Base-by-base conservation (phyloP, 2,888 invertebrate species). In the Drosophila koepferae region DNA sequence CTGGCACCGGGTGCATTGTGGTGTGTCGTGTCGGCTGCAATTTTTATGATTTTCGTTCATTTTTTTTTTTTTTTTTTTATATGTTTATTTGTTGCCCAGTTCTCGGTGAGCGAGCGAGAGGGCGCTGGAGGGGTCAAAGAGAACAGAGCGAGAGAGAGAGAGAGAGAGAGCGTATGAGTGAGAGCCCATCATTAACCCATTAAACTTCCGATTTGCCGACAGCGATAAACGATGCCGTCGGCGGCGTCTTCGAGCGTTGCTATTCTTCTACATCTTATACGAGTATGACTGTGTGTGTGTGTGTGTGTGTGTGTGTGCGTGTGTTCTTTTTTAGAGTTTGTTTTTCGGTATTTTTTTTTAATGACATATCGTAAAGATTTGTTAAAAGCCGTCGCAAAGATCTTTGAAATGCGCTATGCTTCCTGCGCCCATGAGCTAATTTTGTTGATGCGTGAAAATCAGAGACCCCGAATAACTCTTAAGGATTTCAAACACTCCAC, bases 341-440 rank as follows among this genome's bases (percentile, higher is more conserved):
- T 55, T 64, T 60, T 73, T 56, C 56, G 62, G 53, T 60, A 44
- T 54, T 60, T 56, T 66, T 64, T 80, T 87, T 87, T 87, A 89
- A 87, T 87, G 90, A 90, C 87, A 89, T 82, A 86, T 89, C 87
- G 90, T 87, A 89, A 87, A 87, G 84, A 87, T 86, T 87, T 86
- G 89, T 87, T 87, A 89, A 89, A 89, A 80, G 82, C 80, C 82
- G 89, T 72, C 78, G 73, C 74, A 81, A 68, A 85, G 74, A 89
- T 84, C 81, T 89, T 72, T 74, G 68, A 81, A 84, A 84, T 79
- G 71, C 73, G 74, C 71, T 75, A 77, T 77, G 89, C 88, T 85
- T 89, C 89, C 85, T 85, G 84, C 89, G 67, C 72, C 68, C 68
- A 78, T 71, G 72, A 60, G 75, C 72, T 80, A 82, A 82, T 80